A percentile compares a stretch with the other conserved stretches of the same genome.
These are phyloP conservation scores for Gallinago paraguaiae DNA, from an alignment of 2,113 vertebrate species.

Conservation along the genomic window DNA sequence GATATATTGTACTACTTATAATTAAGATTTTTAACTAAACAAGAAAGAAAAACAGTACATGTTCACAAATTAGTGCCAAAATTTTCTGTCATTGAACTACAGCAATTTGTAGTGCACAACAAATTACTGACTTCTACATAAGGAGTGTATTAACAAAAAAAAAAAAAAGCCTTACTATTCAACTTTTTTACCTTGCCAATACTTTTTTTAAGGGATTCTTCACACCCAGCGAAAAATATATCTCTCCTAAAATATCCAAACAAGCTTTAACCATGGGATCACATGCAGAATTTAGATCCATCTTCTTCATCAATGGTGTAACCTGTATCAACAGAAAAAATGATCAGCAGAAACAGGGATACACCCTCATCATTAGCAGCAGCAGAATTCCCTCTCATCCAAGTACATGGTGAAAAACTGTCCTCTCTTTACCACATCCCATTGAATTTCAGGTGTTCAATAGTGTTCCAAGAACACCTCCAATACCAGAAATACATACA, in stretches of 20 bases:
- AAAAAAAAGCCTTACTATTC: neutral
- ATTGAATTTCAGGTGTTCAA: neutral
- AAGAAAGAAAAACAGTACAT: neutral
- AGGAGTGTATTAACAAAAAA: neutral
- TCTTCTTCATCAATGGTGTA: constrained; percentile 77
- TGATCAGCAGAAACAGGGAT: neutral
- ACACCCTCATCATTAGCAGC: neutral
- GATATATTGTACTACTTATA: neutral
- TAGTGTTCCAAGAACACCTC: neutral
- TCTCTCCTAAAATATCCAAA: constrained; percentile 80
- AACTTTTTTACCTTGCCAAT: constrained; percentile 74
- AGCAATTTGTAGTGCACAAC: neutral
- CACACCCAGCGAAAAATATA: constrained; percentile 79
- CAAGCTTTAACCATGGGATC: constrained; percentile 76
- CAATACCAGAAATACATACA: neutral
- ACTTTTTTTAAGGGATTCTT: constrained; percentile 92
- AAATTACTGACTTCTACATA: neutral
- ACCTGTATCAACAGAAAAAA: constrained; percentile 69
- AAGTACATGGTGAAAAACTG: neutral
- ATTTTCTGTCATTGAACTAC: neutral
- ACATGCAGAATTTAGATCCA: constrained; percentile 53
- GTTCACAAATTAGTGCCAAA: neutral
- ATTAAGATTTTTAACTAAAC: neutral
- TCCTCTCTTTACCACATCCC: neutral
- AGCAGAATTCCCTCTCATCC: neutral